Evolutionary conservation across 2,797 vertebrate genomes (phyloP).

Genomic region (Lindbergichthys nudifrons): DNA sequence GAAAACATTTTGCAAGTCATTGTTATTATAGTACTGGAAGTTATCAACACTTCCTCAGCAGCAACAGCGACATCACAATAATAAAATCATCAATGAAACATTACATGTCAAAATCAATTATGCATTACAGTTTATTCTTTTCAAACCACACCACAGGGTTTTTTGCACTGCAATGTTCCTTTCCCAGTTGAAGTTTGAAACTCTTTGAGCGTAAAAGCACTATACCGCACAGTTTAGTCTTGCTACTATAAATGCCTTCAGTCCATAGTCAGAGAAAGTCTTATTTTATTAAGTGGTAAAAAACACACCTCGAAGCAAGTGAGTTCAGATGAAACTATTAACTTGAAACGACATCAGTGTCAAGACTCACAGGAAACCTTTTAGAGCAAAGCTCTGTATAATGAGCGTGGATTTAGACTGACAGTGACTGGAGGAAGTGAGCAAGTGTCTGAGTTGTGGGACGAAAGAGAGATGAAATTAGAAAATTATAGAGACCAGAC

Average conservation of each 20-base stretch:
- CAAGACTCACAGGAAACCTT: constrained; percentile 1
- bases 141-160: background rate
- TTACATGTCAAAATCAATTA: background rate
- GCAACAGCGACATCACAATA: background rate
- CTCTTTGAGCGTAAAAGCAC: background rate
- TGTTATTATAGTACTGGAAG: too few relatives aligned
- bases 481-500: constrained; percentile 18
- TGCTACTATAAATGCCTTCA: background rate
- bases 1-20: too few relatives aligned
- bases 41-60: too few relatives aligned
- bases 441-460: constrained; percentile 3
- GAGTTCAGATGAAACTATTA: background rate
- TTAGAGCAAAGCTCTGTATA: background rate
- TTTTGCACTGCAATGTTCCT: background rate
- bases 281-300: background rate
- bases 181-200: background rate
- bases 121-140: background rate
- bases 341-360: background rate
- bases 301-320: background rate
- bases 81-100: background rate
- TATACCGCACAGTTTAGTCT: background rate
- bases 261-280: background rate
- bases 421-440: constrained; percentile 18
- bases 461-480: constrained; percentile 26
- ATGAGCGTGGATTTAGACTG: background rate